Conservation (phyloP, 2,888 invertebrate genomes). For the Eristalis pertinax region DNA sequence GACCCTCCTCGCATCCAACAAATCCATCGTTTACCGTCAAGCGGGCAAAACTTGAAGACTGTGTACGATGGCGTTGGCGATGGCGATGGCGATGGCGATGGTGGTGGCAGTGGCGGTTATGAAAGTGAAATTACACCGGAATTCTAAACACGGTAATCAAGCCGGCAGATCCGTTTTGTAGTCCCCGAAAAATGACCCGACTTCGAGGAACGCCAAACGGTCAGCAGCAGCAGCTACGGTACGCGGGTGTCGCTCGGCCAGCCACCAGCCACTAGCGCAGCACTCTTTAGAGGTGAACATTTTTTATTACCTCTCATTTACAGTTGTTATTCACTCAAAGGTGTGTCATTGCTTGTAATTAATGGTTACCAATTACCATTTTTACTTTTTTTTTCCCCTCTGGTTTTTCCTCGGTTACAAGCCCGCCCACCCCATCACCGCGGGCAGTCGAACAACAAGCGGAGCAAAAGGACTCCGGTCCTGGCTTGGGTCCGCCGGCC, state of each 20-base stretch:
- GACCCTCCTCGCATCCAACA: neutral
- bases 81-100: slow-evolving; percentile 17
- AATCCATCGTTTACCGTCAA: neutral
- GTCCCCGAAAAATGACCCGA: slow-evolving; percentile 41
- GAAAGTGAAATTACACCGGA: slow-evolving; percentile 43
- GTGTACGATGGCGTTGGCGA: slow-evolving; percentile 14
- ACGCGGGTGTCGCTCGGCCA: no score
- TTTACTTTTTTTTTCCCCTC: slow-evolving; percentile 46
- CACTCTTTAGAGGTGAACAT: slow-evolving; percentile 48
- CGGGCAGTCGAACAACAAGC: neutral
- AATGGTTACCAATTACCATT: slow-evolving; percentile 72
- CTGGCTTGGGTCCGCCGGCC: neutral
- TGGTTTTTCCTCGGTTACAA: slow-evolving; percentile 4
- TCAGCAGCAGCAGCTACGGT: no score
- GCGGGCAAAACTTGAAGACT: neutral
- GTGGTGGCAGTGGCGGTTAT: slow-evolving; percentile 18
- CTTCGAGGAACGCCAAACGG: slow-evolving; percentile 11
- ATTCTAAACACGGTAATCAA: slow-evolving; percentile 64
- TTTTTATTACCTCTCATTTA: slow-evolving; percentile 72
- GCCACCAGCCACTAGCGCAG: neutral
- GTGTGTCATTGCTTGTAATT: slow-evolving; percentile 72
- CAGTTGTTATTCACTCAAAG: slow-evolving; percentile 72
- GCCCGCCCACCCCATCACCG: slow-evolving; percentile 5
- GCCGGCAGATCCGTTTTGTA: slow-evolving; percentile 61
- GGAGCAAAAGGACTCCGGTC: neutral